These are phyloP conservation scores for Bambusicola thoracicus DNA, from an alignment of 2,113 vertebrate species.

Conservation along the genomic window DNA sequence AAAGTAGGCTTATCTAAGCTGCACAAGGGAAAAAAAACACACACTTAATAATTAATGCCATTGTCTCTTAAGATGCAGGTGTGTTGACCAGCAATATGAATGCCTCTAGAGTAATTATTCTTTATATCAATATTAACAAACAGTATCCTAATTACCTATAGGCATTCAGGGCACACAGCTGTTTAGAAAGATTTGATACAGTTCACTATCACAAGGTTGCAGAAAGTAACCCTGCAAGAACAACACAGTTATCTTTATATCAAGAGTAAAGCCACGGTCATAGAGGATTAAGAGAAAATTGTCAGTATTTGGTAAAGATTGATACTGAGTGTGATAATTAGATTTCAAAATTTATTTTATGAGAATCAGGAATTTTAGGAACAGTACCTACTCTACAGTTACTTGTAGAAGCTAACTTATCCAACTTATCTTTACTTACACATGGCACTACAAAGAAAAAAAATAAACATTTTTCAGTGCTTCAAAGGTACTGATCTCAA, in stretches of 20 bases:
- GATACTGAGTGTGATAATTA: not conserved
- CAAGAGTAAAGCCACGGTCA: not conserved
- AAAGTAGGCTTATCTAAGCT: constrained; percentile 80
- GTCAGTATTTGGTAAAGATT: not conserved
- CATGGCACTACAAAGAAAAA: not conserved
- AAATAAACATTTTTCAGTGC: not conserved
- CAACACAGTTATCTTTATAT: not conserved
- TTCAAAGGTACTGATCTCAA: not conserved
- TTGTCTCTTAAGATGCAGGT: constrained; percentile 79
- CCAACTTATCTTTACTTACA: not conserved
- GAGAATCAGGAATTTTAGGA: not conserved
- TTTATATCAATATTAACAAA: constrained; percentile 77
- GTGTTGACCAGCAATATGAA: constrained; percentile 80
- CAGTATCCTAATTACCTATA: constrained; percentile 70
- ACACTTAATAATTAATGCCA: constrained; percentile 81
- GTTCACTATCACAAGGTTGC: not conserved
- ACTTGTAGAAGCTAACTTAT: not conserved
- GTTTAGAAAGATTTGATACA: constrained; percentile 45
- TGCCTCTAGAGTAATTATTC: constrained; percentile 81
- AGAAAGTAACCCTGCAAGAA: not conserved
- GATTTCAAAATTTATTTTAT: not conserved
- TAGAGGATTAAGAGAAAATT: not conserved
- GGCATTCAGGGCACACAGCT: not conserved
- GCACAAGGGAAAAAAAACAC: constrained; percentile 2
- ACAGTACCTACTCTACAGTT: not conserved